Percentiles rank a stretch among this genome's conserved stretches.
These are phyloP conservation scores for Popillia japonica DNA, from an alignment of 1,140 invertebrate genomes.

Conservation along the genomic window DNA sequence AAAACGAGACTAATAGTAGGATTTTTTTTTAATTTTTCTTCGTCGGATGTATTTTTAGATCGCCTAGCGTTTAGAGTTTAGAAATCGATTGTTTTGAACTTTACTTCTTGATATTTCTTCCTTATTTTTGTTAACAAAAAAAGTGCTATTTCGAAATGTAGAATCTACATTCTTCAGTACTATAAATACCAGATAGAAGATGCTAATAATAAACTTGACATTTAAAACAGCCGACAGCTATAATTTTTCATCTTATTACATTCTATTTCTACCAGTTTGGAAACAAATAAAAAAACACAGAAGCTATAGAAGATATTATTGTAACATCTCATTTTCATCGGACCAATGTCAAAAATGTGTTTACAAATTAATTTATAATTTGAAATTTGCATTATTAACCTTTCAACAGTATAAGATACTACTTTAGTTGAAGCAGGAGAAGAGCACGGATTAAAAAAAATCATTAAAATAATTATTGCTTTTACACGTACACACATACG, in stretches of 20 bases:
- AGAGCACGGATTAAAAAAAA: too few relatives aligned
- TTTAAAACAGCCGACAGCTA: neutral
- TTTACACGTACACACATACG: neutral
- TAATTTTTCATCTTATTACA: neutral
- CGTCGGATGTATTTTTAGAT: too few relatives aligned
- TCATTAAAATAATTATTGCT: slow-evolving; percentile 14
- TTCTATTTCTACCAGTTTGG: neutral
- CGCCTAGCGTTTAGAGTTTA: too few relatives aligned
- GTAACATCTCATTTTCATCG: neutral
- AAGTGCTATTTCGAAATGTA: neutral
- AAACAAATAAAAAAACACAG: neutral
- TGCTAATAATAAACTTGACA: slow-evolving; percentile 19
- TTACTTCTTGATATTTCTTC: neutral
- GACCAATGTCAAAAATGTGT: neutral
- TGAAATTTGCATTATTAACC: neutral
- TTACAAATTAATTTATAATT: neutral
- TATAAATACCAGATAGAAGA: neutral
- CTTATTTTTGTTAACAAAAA: slow-evolving; percentile 3
- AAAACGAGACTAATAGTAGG: too few relatives aligned
- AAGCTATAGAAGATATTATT: neutral
- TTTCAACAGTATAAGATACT: too few relatives aligned
- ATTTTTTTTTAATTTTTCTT: too few relatives aligned
- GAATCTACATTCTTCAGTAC: neutral
- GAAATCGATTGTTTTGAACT: neutral
- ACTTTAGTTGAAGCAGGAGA: too few relatives aligned